A percentile compares a stretch with the other conserved stretches of the same genome.
These are phyloP conservation scores for Bos indicus DNA, from an alignment of 2,113 vertebrate species.

Conservation along the genomic window DNA sequence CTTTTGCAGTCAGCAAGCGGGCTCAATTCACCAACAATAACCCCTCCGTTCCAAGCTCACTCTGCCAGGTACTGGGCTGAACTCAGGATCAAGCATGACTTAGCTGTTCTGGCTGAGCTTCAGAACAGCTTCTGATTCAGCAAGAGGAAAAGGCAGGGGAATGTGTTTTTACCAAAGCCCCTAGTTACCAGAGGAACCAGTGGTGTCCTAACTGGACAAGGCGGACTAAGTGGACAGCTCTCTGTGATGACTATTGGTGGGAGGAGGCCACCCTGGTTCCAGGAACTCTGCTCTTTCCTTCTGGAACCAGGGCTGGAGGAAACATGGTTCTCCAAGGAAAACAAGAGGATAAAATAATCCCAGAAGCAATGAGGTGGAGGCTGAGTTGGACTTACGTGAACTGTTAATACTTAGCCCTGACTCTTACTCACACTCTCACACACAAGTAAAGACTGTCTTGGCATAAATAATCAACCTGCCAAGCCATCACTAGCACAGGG, in stretches of 20 bases:
- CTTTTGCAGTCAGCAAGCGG: neutral
- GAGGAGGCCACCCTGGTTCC: neutral
- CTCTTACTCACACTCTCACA: neutral
- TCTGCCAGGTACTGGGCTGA: neutral
- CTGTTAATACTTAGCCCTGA: neutral
- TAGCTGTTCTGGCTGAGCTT: neutral
- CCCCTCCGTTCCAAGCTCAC: neutral
- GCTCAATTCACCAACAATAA: neutral
- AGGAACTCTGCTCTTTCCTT: neutral
- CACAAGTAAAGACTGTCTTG: neutral
- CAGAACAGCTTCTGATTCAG: slow-evolving; percentile 31
- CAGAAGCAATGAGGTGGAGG: neutral
- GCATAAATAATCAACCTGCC: neutral
- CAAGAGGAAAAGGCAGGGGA: neutral
- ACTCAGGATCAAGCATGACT: neutral
- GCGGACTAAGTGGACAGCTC: neutral
- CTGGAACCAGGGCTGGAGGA: neutral
- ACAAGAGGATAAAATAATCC: neutral
- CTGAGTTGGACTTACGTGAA: neutral
- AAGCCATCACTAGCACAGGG: neutral
- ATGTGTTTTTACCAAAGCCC: neutral
- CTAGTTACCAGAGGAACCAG: neutral
- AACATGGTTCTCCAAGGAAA: neutral
- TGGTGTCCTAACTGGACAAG: neutral
- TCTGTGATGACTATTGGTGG: neutral